Evolutionary conservation across 2,888 invertebrate species (phyloP), one percentile per base, ranked within the genome.

Genomic region (Ptychoptera albimana): DNA sequence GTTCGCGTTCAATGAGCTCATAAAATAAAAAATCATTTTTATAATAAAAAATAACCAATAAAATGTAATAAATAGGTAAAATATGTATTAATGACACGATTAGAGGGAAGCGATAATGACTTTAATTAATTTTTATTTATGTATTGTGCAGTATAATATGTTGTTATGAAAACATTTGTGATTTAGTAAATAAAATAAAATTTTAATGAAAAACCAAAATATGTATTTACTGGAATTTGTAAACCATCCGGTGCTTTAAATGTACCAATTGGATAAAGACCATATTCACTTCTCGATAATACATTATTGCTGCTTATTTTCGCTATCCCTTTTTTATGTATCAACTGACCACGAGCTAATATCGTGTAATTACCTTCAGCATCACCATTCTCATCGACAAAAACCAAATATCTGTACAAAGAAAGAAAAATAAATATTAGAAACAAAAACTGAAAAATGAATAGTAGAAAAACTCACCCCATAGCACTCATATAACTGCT

Each of bases 311-410:
- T 23, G 23, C 23, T 23, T 31, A 56, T 58, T 47, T 52, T 50
- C 48, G 61, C 63, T n/a, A 34, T 8, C 2, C 23, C n/a, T 47
- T 57, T 58, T 30, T 50, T 55, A 52, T 60, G 57, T 39, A 66
- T 51, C 36, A 50, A 53, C 23, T 55, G 55, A 48, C 70, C 69
- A 43, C 71, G 57, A 4, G 82, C 79, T 52, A 93, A 73, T 49
- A 93, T 70, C 1, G 92, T 89, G 66, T 91, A 93, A 72, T 93
- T 93, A 10, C 93, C 93, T 57, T 88, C 88, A 0, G 92, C 87
- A 58, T 93, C 92, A 0, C 89, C 92, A 55, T 85, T 82, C 54
- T 83, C 81, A 62, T 93, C 91, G 75, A 93, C 88, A 57, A 85
- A 82, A n/a, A 86, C 82, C 70, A 83, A 80, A 62, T 89, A 92